Evolutionary conservation across 2,888 invertebrate species (phyloP), one percentile per base, ranked within the genome.

Genomic region (Sericinus montela): DNA sequence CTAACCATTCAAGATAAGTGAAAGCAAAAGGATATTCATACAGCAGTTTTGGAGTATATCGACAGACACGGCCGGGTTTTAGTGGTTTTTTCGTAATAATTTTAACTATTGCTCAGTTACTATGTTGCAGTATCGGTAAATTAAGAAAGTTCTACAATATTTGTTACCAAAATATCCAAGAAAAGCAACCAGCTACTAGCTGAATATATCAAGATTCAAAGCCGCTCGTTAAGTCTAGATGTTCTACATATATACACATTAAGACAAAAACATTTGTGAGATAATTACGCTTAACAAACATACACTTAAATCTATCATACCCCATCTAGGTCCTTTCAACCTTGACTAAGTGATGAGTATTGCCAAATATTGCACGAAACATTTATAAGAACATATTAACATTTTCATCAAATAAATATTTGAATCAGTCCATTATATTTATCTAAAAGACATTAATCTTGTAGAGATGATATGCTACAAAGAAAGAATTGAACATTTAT

Each of bases 331-430:
- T 70, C 63, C 69, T 62, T 59, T 61, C 62, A 61, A 72, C 64
- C 65, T 63, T 75, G 77, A 80, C 81, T 83, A 82, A 66, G 67
- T 70, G 64, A 76, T 82, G 86, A 87, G 86, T 86, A 87, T 86
- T 86, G 79, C 80, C 79, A 72, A 81, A 83, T 86, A 87, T 86
- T 87, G 86, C 86, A 87, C 86, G 77, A 69, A 70, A 72, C 57
- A 68, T 44, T 45, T 51, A 46, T 47, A 19, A 50, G 41, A 34
- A 51, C 48, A 51, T 48, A 42, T 46, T 23, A 35, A 40, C 32
- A 30, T 46, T 39, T 44, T 35, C 35, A 39, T 38, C 48, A 49
- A 48, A 50, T 47, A 52, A 57, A 57, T 53, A 57, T 52, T 55
- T 55, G 54, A 54, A 48, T 59, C 60, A 58, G 55, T 53, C 57